Evolutionary conservation across 1,140 invertebrate species (phyloP), one percentile per base, ranked within the genome.

Genomic region (Zophobas morio): DNA sequence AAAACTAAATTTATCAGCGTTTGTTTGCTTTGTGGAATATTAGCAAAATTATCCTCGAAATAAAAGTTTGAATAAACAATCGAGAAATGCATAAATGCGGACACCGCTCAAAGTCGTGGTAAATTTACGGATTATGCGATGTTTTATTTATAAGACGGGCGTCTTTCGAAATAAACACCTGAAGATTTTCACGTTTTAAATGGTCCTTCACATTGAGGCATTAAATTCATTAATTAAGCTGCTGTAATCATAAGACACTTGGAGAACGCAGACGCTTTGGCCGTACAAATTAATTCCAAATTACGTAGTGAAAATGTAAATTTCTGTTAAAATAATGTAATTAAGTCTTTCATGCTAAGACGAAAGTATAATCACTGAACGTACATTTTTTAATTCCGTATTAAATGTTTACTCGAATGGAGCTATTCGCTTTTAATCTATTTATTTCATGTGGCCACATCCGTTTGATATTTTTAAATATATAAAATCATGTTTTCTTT

Each of bases 41-140:
- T 60, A 60, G 35, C 6, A 57, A 57, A 32, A 57, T 57, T 57
- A 57, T 57, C 6, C 54, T 6, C 8, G 56, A 60, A 57, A 60
- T 60, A 60, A 60, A 60, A 37, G n/a, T 60, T 60, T 60, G 56
- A 60, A 60, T 60, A 60, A 60, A 60, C 56, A 60, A 60, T 60
- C 37, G n/a, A 8, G 36, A 60, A 60, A 60, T 8, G 36, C 34
- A 60, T 60, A 39, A 60, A 6, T 37, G 33, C 8, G 37, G 37
- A 60, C 6, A 36, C 37, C 56, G 37, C 56, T 60, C 56, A 5
- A 6, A 60, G 37, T 36, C 8, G 34, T 32, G 3, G 20, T 20
- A 20, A 20, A 46, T 46, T 46, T 46, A 60, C 37, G 37, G n/a
- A 60, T 60, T 60, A 36, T 36, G 6, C 35, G 3, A 8, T 4